Base-by-base conservation (phyloP, 1,140 invertebrate species). In the Drosophila grimshawi region DNA sequence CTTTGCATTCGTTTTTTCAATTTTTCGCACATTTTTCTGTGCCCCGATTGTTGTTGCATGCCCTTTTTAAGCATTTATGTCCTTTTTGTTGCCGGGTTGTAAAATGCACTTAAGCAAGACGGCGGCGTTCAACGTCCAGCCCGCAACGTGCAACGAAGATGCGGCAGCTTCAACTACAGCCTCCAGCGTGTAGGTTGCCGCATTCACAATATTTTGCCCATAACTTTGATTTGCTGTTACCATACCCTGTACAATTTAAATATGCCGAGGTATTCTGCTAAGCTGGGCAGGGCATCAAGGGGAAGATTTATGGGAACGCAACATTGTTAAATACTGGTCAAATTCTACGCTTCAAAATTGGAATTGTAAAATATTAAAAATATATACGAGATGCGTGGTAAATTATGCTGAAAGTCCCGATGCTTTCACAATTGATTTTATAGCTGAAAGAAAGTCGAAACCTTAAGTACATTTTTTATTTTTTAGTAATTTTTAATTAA, bases 61-160 rank as follows among this genome's bases (percentile, higher is more conserved):
- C 85, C 85, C 85, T 88, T 88, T 88, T 88, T 69, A 53, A 88
- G 85, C 85, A 85, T 89, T 88, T 80, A 89, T 88, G 85, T 88
- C 85, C 85, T 88, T 88, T 85, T 82, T 85, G 80, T 71, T 85
- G 76, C 55, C 68, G 66, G 66, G 66, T 53, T 88, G 80, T 80
- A 81, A 88, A 88, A 88, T 88, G 85, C 85, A 88, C 85, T 88
- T 88, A 88, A 88, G 81, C 66, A 67, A 61, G 65, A 27, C 64
- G 53, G 39, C 55, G 61, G 6, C 59, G n/a, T 3, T 37, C 61
- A 71, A 39, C 53, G 43, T 32, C 19, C 19, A 19, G 19, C 19
- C 19, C 19, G 49, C 59, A 71, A 60, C 43, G 41, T 27, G 56
- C 51, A 70, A 60, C 55, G 43, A 85, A 77, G 78, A 78, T 70